phyloP scores from a whole-genome alignment of 2,888 invertebrate genomes.

The Chaetogeoica ovagalla region DNA sequence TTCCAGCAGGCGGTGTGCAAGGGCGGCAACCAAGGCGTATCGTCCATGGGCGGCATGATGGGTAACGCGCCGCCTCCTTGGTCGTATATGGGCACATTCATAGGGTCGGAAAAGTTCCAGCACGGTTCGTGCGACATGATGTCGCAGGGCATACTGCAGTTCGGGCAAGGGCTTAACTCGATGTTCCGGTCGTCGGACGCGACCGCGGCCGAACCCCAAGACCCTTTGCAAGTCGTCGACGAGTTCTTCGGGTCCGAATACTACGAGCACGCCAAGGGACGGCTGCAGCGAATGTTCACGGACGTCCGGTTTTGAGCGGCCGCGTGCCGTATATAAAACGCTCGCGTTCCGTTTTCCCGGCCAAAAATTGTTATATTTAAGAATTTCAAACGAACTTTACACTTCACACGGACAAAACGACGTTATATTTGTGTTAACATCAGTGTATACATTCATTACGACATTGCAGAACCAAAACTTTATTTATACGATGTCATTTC shows the following conservation, averaged over 20 bases:
- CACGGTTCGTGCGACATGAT: slow-evolving; percentile 43
- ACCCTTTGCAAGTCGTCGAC: slow-evolving; percentile 15
- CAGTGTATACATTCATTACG: too few species aligned
- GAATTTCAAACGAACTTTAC: too few species aligned
- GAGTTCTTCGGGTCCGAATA: slow-evolving; percentile 33
- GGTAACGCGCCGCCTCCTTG: slow-evolving; percentile 25
- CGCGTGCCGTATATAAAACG: background rate
- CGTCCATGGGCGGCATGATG: slow-evolving; percentile 40
- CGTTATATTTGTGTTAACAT: too few species aligned
- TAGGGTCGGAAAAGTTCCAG: slow-evolving; percentile 33
- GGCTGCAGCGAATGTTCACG: slow-evolving; percentile 23
- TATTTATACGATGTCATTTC: too few species aligned
- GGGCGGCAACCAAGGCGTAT: slow-evolving; percentile 18
- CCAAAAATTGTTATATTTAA: too few species aligned
- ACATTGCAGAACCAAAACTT: too few species aligned
- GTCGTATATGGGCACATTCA: slow-evolving; percentile 43
- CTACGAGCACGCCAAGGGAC: background rate
- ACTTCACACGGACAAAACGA: too few species aligned
- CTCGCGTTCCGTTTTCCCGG: too few species aligned
- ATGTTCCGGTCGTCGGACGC: background rate
- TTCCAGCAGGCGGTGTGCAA: slow-evolving; percentile 34
- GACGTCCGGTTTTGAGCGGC: slow-evolving; percentile 27
- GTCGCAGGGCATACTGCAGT: slow-evolving; percentile 31
- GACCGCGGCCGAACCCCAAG: background rate
- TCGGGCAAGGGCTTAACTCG: slow-evolving; percentile 24